A percentile compares a stretch with the other conserved stretches of the same genome.
These are phyloP conservation scores for Chorisops tibialis DNA, from an alignment of 2,888 invertebrate genomes.

Conservation along the genomic window DNA sequence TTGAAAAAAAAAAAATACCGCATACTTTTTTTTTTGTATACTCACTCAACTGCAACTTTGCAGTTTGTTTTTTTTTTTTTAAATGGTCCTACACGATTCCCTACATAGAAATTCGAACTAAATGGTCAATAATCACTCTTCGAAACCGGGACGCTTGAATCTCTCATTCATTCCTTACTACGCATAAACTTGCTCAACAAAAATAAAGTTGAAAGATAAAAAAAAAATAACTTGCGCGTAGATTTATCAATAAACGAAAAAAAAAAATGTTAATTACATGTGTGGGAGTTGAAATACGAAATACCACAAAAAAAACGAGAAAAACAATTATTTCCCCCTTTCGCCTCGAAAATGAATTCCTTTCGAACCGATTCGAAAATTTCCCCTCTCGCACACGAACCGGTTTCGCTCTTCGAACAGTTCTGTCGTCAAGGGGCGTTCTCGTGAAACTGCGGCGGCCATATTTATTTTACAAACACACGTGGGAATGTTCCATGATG, in stretches of 20 bases:
- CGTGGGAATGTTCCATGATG: neutral
- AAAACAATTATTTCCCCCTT: constrained; percentile 1
- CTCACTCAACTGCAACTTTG: too few species aligned
- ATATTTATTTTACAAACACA: constrained; percentile 21
- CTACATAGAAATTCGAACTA: constrained; percentile 6
- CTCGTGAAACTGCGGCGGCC: constrained; percentile 1
- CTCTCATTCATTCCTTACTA: constrained; percentile 1
- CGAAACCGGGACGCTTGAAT: neutral
- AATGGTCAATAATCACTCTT: constrained; percentile 13
- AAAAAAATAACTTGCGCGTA: neutral
- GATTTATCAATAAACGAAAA: neutral
- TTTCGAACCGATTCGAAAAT: neutral
- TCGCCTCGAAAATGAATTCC: too few species aligned
- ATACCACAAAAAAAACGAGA: neutral
- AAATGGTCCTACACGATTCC: too few species aligned
- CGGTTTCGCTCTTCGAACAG: constrained; percentile 4
- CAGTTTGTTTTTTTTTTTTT: too few species aligned
- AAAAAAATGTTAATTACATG: neutral
- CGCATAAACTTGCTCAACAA: constrained; percentile 1
- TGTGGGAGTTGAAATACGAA: constrained; percentile 3
- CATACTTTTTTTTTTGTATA: too few species aligned
- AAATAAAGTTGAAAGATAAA: constrained; percentile 4
- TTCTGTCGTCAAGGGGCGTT: constrained; percentile 21
- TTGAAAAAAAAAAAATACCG: too few species aligned
- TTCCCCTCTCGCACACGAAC: neutral